Base-by-base conservation (phyloP, 1,140 invertebrate genomes). In the Mylabris phalerata region DNA sequence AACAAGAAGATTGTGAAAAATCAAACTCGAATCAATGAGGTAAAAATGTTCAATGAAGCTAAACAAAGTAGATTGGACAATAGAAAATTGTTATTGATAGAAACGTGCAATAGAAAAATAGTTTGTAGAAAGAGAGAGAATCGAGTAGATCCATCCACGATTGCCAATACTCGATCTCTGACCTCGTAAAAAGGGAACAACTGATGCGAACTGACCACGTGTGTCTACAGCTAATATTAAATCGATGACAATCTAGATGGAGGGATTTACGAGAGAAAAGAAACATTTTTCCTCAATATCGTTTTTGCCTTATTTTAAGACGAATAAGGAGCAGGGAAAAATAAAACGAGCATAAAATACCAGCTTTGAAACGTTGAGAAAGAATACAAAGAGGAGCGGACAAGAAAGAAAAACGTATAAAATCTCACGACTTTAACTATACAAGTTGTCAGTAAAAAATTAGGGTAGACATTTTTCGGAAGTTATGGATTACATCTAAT, bases 131-230 rank as follows among this genome's bases (percentile, higher is more conserved):
- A 32, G 32, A 32, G 7, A 32, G 2, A 32, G 32, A 32, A 32
- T 32, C 32, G 32, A 32, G 32, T 32, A 32, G 32, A 32, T 4
- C 4, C 7, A 4, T 5, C 32, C 48, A 45, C 44, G 65, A 65
- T 67, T 69, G 67, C 63, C 67, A 69, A 69, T 69, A 65, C 61
- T 51, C 66, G 60, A 67, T 61, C 66, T 52, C 57, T 60, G 66
- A 65, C 66, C 66, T 60, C 39, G 24, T 25, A 19, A 47, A 39
- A 38, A 44, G 55, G 55, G 38, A 57, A 56, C 62, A 61, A 55
- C 65, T 64, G 67, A 71, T 69, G 62, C 62, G 67, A 68, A 67
- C 64, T 68, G 69, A 68, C 69, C 69, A 67, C 67, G 66, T 69
- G 69, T 66, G 54, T 50, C 48, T 52, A 7, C 40, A 26, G 19